phyloP scores from a whole-genome alignment of 2,797 vertebrate genomes.

The Nannoperca obscura region DNA sequence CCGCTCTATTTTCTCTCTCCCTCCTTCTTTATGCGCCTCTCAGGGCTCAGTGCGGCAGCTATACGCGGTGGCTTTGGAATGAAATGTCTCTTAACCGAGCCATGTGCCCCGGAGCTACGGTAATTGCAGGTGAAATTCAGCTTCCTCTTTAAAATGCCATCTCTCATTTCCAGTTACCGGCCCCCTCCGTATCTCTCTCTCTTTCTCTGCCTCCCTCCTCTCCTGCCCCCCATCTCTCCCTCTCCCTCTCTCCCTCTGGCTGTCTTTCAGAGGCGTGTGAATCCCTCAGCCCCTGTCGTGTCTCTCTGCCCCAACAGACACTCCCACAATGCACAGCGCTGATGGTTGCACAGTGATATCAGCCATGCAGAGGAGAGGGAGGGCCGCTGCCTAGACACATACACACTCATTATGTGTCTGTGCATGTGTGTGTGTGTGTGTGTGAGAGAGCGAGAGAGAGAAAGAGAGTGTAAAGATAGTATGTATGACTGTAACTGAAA shows the following conservation, averaged over 20 bases:
- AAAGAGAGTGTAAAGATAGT: constrained; percentile 54
- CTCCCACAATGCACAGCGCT: constrained; percentile 85
- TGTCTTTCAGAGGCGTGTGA: constrained; percentile 84
- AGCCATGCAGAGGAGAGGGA: constrained; percentile 77
- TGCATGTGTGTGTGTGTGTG: constrained; percentile 44
- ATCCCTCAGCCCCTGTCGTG: constrained; percentile 84
- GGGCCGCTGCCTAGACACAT: constrained; percentile 73
- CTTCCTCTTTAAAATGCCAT: constrained; percentile 89
- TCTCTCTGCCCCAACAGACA: constrained; percentile 82
- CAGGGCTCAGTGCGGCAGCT: constrained; percentile 76
- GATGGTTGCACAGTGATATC: constrained; percentile 83
- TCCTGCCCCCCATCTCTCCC: constrained; percentile 34
- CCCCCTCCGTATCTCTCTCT: constrained; percentile 78
- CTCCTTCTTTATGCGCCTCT: constrained; percentile 79
- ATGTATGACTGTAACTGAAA: constrained; percentile 60
- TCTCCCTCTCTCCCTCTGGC: constrained; percentile 78
- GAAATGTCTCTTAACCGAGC: constrained; percentile 88
- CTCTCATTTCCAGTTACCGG: constrained; percentile 88
- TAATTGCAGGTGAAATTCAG: constrained; percentile 91
- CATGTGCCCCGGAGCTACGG: constrained; percentile 86
- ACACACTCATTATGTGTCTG: constrained; percentile 51
- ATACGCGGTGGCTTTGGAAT: constrained; percentile 79
- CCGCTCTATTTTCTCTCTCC: constrained; percentile 75
- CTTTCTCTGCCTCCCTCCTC: constrained; percentile 62
- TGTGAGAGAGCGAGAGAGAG: constrained; percentile 28